Evolutionary conservation across 2,888 invertebrate genomes (phyloP).

Genomic region (Lithophane semibrunnea): DNA sequence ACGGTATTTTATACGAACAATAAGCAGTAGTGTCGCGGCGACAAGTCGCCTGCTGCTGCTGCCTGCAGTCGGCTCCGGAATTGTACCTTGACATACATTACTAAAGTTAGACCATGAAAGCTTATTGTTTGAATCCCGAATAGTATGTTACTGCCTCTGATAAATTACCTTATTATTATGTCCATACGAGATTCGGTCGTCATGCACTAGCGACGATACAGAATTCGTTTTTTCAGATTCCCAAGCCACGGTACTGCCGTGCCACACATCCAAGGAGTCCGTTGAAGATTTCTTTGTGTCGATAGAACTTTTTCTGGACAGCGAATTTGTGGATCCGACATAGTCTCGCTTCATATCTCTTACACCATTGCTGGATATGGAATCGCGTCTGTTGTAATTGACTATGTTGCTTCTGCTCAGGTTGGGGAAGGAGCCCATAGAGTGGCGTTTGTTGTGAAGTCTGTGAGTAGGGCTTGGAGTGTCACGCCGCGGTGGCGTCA

Average conservation of each 20-base stretch:
- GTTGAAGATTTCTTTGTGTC: constrained; percentile 91
- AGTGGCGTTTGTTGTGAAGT: constrained; percentile 82
- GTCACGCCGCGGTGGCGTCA: constrained; percentile 87
- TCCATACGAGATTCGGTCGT: constrained; percentile 86
- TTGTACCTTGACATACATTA: not conserved
- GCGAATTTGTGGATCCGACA: constrained; percentile 84
- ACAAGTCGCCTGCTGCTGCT: no score
- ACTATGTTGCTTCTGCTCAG: constrained; percentile 82
- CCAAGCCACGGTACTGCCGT: constrained; percentile 92
- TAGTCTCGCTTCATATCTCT: constrained; percentile 90
- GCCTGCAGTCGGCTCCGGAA: no score
- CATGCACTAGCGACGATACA: constrained; percentile 90
- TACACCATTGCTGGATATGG: constrained; percentile 80
- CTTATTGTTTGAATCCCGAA: constrained; percentile 51
- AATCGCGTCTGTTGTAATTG: constrained; percentile 87
- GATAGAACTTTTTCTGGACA: constrained; percentile 88
- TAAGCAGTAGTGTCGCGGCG: no score
- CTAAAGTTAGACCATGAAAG: constrained; percentile 37
- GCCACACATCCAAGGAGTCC: constrained; percentile 93
- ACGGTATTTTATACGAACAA: no score
- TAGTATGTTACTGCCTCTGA: constrained; percentile 64
- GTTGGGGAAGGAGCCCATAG: constrained; percentile 87
- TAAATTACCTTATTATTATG: constrained; percentile 85
- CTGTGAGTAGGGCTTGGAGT: constrained; percentile 86
- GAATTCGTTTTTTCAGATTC: constrained; percentile 92